Evolutionary conservation across 2,797 vertebrate species (phyloP).

Genomic region (Pseudotriccus pelzelni): DNA sequence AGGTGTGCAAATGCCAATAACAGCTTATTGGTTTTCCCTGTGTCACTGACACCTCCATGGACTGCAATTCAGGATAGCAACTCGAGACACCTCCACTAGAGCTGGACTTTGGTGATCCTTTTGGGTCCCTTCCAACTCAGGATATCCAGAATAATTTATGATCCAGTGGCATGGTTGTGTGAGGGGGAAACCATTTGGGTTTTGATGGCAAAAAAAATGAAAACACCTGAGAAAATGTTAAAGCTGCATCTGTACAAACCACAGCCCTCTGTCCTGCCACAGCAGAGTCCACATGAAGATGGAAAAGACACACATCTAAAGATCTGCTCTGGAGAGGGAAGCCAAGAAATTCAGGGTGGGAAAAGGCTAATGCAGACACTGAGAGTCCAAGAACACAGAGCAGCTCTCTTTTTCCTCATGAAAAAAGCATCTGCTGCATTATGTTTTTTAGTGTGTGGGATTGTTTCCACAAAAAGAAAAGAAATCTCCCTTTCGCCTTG

Average conservation of each 20-base stretch:
- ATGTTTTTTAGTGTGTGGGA: not conserved
- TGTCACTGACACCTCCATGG: not conserved
- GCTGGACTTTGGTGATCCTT: not conserved
- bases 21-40: not conserved
- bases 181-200: not conserved
- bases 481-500: not conserved
- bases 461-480: rapidly evolving
- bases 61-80: not conserved
- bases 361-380: not conserved
- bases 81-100: rapidly evolving
- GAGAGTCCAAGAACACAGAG: not conserved
- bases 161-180: not conserved
- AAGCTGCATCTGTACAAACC: not conserved
- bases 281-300: not conserved
- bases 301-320: not conserved
- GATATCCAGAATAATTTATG: not conserved
- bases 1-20: not conserved
- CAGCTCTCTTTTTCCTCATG: not conserved
- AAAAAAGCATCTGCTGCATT: not conserved
- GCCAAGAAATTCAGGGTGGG: not conserved
- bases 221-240: not conserved
- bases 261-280: not conserved
- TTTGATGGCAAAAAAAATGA: not conserved
- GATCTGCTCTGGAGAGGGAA: not conserved
- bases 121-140: not conserved